Conservation (phyloP, 37 sponge, comb jelly and placozoan genomes). For the Tethya wilhelma region DNA sequence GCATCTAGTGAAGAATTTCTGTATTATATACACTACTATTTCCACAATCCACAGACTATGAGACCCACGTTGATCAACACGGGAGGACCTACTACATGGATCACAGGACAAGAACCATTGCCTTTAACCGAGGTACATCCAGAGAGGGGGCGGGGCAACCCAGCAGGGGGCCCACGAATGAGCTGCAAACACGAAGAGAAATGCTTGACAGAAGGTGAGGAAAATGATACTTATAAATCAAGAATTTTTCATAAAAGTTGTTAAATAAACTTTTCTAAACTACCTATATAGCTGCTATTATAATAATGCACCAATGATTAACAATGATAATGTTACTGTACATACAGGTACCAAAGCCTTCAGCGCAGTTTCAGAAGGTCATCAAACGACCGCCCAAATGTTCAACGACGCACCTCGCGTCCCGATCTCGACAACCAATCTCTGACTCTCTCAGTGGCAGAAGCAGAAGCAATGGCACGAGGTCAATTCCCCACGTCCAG, state of each 20-base stretch:
- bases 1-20: no score
- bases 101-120: conserved; percentile 53
- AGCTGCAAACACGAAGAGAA: conserved; percentile 40
- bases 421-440: conserved; percentile 21
- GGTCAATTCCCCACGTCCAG: neutral
- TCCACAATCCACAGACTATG: conserved; percentile 16
- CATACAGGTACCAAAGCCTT: conserved; percentile 55
- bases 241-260: conserved; percentile 11
- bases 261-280: no score
- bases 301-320: no score
- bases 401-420: neutral
- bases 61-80: conserved; percentile 52
- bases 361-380: conserved; percentile 57
- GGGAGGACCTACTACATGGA: conserved; percentile 69
- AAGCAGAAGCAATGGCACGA: conserved; percentile 9
- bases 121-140: conserved; percentile 15
- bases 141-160: neutral
- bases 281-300: no score
- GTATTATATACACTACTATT: no score
- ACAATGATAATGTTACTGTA: no score
- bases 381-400: no score
- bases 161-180: neutral
- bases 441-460: conserved; percentile 32
- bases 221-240: neutral
- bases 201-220: conserved; percentile 69